phyloP scores from a whole-genome alignment of 2,797 vertebrate genomes.

The Glossophaga mutica region DNA sequence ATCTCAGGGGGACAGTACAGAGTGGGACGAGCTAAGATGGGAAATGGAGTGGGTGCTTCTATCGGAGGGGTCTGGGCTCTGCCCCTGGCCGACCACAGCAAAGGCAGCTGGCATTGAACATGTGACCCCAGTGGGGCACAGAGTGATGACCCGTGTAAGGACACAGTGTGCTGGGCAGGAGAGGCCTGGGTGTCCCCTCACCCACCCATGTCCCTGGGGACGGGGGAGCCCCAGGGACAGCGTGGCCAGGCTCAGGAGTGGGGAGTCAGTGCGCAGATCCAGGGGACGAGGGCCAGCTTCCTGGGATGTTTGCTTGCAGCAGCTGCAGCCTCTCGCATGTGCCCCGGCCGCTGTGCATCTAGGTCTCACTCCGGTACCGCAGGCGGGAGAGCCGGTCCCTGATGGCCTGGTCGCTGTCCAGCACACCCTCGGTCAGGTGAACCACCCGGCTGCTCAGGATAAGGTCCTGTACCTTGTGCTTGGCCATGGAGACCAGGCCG shows the following conservation, averaged over 20 bases:
- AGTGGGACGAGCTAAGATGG: not conserved
- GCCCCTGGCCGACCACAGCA: not conserved
- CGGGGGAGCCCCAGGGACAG: fast-evolving
- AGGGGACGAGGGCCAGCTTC: not conserved
- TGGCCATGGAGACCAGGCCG: conserved; percentile 86
- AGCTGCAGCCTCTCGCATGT: not conserved
- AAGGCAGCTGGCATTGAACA: not conserved
- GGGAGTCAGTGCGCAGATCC: not conserved
- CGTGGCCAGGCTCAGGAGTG: not conserved
- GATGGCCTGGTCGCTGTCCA: conserved; percentile 79
- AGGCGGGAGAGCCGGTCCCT: conserved; percentile 88
- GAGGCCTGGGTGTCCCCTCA: not conserved
- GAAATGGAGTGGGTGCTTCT: not conserved
- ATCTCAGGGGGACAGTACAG: not conserved
- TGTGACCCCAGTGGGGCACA: not conserved
- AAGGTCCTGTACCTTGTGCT: conserved; percentile 90
- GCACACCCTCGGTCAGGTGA: conserved; percentile 69
- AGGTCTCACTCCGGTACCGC: conserved; percentile 84
- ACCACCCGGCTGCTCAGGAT: conserved; percentile 81
- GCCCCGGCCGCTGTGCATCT: fast-evolving
- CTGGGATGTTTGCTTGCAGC: not conserved
- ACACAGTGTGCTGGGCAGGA: not conserved
- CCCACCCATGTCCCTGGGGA: not conserved
- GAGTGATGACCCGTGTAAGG: not conserved
- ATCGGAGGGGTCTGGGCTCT: not conserved